Evolutionary conservation across 2,888 invertebrate genomes (phyloP).

Genomic region (Agrochola lychnidis): DNA sequence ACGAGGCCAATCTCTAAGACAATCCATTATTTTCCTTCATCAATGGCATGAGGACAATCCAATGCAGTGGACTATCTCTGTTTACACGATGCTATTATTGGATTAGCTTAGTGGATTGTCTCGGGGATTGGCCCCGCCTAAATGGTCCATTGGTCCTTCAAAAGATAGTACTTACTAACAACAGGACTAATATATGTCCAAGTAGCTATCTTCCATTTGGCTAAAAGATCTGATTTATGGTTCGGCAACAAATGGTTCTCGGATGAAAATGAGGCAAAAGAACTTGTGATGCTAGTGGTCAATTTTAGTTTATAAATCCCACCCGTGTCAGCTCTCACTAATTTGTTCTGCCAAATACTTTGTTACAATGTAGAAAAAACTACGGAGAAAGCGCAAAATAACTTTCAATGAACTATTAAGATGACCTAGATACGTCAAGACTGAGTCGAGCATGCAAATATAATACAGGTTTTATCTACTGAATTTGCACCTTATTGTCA

Average conservation of each 20-base stretch:
- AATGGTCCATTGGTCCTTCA: no score
- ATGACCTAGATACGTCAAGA: conserved; percentile 58
- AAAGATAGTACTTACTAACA: no score
- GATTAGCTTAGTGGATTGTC: no score
- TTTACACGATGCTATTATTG: no score
- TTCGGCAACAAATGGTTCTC: neutral
- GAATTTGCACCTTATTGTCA: conserved; percentile 34
- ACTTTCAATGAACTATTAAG: conserved; percentile 51
- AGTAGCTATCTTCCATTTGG: neutral
- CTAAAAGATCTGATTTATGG: neutral
- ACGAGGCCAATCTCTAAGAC: no score
- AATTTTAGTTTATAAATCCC: neutral
- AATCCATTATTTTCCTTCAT: no score
- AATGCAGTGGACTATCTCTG: no score
- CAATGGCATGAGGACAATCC: no score
- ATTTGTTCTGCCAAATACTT: conserved; percentile 20
- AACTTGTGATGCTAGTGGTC: neutral
- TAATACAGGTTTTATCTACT: conserved; percentile 5
- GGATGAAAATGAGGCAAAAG: neutral
- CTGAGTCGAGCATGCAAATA: conserved; percentile 46
- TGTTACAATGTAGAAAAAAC: conserved; percentile 41
- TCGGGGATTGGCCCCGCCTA: no score
- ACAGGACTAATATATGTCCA: no score
- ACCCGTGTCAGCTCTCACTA: neutral
- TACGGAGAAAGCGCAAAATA: conserved; percentile 55